Evolutionary conservation across 2,113 vertebrate species (phyloP).

Genomic region (Channa argus): DNA sequence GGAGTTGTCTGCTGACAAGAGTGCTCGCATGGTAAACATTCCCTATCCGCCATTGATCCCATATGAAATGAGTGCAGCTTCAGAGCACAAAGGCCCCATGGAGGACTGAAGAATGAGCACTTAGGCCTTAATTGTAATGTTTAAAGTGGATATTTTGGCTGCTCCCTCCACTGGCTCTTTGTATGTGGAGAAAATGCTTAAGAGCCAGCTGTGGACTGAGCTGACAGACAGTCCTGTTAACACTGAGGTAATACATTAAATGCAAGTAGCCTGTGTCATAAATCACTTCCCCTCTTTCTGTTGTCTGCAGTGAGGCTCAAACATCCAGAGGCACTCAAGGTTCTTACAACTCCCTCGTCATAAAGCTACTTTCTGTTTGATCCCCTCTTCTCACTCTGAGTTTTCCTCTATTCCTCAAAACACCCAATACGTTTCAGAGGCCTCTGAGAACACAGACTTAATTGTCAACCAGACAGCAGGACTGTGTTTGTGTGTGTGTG

Average conservation of each 20-base stretch:
- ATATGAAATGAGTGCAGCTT: too few species aligned
- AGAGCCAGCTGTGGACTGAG: constrained; percentile 6
- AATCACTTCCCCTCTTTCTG: constrained; percentile 11
- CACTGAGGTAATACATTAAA: not conserved
- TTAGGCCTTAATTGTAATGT: too few species aligned
- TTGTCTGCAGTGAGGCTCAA: constrained; percentile 13
- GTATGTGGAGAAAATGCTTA: constrained; percentile 26
- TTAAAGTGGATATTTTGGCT: too few species aligned
- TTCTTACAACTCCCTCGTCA: not conserved
- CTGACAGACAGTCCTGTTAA: constrained; percentile 31
- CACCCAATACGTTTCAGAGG: constrained; percentile 18
- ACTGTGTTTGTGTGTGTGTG: not conserved
- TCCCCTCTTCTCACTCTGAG: constrained; percentile 3
- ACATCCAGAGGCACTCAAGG: constrained; percentile 29
- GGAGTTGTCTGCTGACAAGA: not conserved
- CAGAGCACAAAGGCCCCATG: too few species aligned
- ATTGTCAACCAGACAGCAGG: constrained; percentile 40
- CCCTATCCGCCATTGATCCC: not conserved
- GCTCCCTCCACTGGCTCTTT: not conserved
- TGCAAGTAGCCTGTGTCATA: not conserved
- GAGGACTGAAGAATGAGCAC: too few species aligned
- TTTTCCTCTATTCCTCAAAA: constrained; percentile 17
- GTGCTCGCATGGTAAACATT: not conserved
- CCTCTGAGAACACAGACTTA: constrained; percentile 45
- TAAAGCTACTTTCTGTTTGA: constrained; percentile 30